Evolutionary conservation across 2,888 invertebrate species (phyloP), one percentile per base, ranked within the genome.

Genomic region (Nomada fabriciana): DNA sequence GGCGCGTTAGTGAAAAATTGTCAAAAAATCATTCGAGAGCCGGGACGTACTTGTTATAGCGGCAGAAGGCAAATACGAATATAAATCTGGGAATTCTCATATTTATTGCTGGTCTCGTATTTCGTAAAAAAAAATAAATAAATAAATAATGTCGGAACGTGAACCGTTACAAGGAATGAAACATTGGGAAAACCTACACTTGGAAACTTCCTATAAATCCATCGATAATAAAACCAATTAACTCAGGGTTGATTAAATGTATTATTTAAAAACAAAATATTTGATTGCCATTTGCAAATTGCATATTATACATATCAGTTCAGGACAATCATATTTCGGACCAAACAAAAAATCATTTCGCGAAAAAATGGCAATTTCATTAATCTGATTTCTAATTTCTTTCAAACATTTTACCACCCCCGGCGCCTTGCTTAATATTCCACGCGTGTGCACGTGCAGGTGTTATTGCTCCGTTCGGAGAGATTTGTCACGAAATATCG

Each of bases 71-170:
- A 57, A 69, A 68, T 50, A 68, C 25, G 63, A 68, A 63, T 68
- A 69, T 63, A 69, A 69, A 77, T 77, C 63, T 59, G 29, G 63
- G 29, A 76, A 77, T 76, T 52, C 77, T 52, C 63, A 13, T 63
- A 57, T 76, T 76, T 43, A 57, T 68, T 64, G 29, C 57, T 13
- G 47, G 20, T 47, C 65, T 76, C 63, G 63, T 63, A 25, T 69
- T 64, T 63, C 68, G 36, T n/a, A 36, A 36, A 29, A 29, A 7
- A 36, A 36, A 36, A 36, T 9, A 36, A 36, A 7, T 36, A 36
- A 36, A 36, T 36, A 36, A 5, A 69, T 57, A 77, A 77, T 79
- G 69, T 42, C 36, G 10, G n/a, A 63, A 25, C 68, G 29, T 9
- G 20, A 23, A 2, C 18, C 42, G 52, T 59, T 67, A 57, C 57